Base-by-base conservation (phyloP, 2,888 invertebrate species). In the Prenolepis imparis region DNA sequence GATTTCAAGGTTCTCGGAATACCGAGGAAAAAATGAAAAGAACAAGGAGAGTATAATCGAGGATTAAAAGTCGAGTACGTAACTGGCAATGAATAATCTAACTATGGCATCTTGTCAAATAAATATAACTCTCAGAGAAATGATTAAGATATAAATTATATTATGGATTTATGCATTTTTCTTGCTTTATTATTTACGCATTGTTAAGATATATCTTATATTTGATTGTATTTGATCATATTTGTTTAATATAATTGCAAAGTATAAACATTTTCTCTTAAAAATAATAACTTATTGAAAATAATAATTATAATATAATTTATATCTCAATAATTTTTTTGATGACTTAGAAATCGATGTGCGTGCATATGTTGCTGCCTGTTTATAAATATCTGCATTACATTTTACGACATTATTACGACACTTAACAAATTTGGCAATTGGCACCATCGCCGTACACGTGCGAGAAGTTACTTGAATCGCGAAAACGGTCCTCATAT, bases 61-160 rank as follows among this genome's bases (percentile, higher is more conserved):
- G 85, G 85, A 86, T 90, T 90, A 88, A 90, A 82, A 88, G 83
- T 87, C 88, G 80, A 85, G 87, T 85, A 86, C 85, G 86, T 84
- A 86, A 84, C 84, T 86, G n/a, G n/a, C n/a, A n/a, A n/a, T n/a
- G 87, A 57, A 70, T 84, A 90, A 90, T 89, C 89, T 87, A 85
- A 39, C 59, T 84, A 63, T 87, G 88, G 90, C 90, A 89, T 90
- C 90, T 89, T 52, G 88, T 87, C 90, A 90, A 90, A 90, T 87
- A 86, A 89, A 89, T 86, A 89, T 85, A 82, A 86, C 68, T 74
- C 24, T 18, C 66, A 81, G 36, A 36, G 3, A 36, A 36, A 36
- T 36, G 36, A 36, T 0, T 36, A 36, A 36, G 36, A 36, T 36
- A 36, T 36, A 36, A 36, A 36, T 89, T 89, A 84, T 88, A 84